Conservation (phyloP, 2,888 invertebrate genomes). For the Tipula vernalis region DNA sequence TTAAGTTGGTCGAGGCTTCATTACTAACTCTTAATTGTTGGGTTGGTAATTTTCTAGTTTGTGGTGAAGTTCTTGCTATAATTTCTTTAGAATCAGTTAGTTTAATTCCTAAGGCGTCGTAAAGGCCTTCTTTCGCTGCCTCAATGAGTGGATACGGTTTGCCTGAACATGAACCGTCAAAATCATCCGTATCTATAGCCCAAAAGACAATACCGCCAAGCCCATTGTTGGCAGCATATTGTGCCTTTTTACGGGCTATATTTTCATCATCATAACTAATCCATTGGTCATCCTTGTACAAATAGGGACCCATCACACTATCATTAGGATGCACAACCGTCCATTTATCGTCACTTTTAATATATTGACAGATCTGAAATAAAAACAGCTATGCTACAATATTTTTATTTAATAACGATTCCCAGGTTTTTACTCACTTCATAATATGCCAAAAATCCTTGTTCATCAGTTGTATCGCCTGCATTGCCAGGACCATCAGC, state of each 20-base stretch:
- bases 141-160: conserved; percentile 84
- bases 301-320: no score
- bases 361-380: conserved; percentile 42
- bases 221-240: conserved; percentile 48
- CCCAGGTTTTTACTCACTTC: conserved; percentile 44
- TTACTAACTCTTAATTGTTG: no score
- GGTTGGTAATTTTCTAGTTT: no score
- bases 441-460: conserved; percentile 64
- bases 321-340: conserved; percentile 57
- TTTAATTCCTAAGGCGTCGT: conserved; percentile 32
- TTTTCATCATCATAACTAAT: conserved; percentile 25
- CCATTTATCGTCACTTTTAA: conserved; percentile 67
- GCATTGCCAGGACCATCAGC: conserved; percentile 84
- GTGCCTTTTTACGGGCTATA: conserved; percentile 69
- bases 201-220: conserved; percentile 42
- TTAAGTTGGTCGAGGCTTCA: no score
- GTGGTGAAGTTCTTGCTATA: no score
- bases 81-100: conserved; percentile 37
- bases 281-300: no score
- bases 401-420: neutral
- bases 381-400: conserved; percentile 16
- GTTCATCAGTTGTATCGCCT: conserved; percentile 40
- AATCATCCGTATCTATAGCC: conserved; percentile 89
- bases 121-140: conserved; percentile 39
- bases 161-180: conserved; percentile 77